phyloP scores from a whole-genome alignment of 2,888 invertebrate species.

The Acronicta alni region DNA sequence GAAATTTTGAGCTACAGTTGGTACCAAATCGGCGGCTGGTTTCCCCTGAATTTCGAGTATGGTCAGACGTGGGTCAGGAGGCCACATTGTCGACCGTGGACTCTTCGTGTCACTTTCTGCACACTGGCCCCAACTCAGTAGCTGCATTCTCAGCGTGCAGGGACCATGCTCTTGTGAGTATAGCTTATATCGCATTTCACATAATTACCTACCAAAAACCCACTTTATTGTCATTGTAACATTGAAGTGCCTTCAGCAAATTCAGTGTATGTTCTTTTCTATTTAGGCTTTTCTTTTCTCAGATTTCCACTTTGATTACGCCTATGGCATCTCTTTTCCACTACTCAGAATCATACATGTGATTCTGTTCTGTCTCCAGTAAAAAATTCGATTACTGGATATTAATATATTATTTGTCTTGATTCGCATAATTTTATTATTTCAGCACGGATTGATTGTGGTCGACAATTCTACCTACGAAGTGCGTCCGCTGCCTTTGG shows the following conservation, averaged over 20 bases:
- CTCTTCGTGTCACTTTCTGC: constrained; percentile 91
- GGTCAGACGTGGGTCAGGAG: constrained; percentile 82
- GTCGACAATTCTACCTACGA: constrained; percentile 92
- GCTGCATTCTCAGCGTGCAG: constrained; percentile 92
- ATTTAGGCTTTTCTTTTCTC: too few relatives aligned
- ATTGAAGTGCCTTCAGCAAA: too few relatives aligned
- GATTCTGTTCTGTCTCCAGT: too few relatives aligned
- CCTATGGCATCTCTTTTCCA: too few relatives aligned
- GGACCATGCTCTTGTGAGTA: constrained; percentile 90
- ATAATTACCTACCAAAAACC: background rate
- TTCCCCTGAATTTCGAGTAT: constrained; percentile 90
- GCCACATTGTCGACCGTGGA: constrained; percentile 75
- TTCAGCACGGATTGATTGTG: constrained; percentile 92
- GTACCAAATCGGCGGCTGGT: constrained; percentile 90
- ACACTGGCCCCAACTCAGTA: constrained; percentile 87
- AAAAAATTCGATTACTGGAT: too few relatives aligned
- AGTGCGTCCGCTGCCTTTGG: constrained; percentile 90
- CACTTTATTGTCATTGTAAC: too few relatives aligned
- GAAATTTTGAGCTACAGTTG: constrained; percentile 90
- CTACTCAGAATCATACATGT: too few relatives aligned
- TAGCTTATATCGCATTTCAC: background rate
- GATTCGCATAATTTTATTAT: constrained; percentile 3
- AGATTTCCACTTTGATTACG: too few relatives aligned
- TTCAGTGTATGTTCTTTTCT: too few relatives aligned
- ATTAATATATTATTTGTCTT: too few relatives aligned